These are phyloP conservation scores for Drosophila sulfurigaster DNA, from an alignment of 1,140 invertebrate genomes.

Conservation along the genomic window DNA sequence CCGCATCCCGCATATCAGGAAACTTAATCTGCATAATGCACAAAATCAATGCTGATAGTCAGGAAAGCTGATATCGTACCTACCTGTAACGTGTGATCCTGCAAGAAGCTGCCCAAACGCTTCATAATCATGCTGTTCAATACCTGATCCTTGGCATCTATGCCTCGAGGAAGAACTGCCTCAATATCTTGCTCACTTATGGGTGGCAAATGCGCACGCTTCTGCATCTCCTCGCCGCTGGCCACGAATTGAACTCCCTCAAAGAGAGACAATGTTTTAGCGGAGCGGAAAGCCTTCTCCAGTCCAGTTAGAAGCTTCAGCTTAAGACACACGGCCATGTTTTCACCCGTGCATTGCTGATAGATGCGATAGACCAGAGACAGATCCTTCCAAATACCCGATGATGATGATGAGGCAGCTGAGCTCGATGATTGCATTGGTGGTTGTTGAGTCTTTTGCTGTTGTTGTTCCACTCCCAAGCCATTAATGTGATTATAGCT, in stretches of 20 bases:
- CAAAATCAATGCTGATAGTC: not conserved
- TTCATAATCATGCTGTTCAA: conserved; percentile 91
- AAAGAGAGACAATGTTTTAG: conserved; percentile 87
- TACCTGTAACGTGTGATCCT: conserved; percentile 91
- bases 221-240: conserved; percentile 72
- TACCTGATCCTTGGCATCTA: conserved; percentile 89
- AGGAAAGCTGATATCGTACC: conserved; percentile 24
- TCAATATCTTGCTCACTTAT: conserved; percentile 87
- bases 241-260: conserved; percentile 89
- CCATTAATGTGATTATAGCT: conserved; percentile 68
- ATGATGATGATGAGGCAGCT: conserved; percentile 30
- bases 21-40: conserved; percentile 66
- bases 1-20: conserved; percentile 51
- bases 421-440: conserved; percentile 1
- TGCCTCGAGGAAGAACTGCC: conserved; percentile 88
- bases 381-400: conserved; percentile 76
- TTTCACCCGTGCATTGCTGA: conserved; percentile 90
- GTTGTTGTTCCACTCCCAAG: conserved; percentile 22
- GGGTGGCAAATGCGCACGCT: conserved; percentile 60
- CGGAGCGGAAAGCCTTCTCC: conserved; percentile 89
- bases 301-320: conserved; percentile 90
- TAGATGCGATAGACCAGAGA: conserved; percentile 86
- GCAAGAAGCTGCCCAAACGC: conserved; percentile 90
- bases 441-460: conserved; percentile 16
- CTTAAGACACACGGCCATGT: conserved; percentile 91